Conservation (phyloP, 2,113 vertebrate genomes). For the Tretioscincus oriximinensis region DNA sequence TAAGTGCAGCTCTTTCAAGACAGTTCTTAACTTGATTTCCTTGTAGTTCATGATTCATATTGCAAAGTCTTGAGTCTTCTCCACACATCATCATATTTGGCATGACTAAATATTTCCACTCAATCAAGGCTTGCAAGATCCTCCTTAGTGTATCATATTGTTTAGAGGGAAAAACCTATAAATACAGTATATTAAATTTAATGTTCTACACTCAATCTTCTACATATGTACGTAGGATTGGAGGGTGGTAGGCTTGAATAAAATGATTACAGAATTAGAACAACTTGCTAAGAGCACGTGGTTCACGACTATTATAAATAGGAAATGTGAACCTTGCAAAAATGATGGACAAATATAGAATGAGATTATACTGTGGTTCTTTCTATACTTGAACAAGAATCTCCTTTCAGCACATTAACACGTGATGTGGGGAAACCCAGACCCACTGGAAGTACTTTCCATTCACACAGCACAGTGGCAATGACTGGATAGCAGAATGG, state of each 20-base stretch:
- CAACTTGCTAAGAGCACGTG: background rate
- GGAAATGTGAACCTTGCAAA: background rate
- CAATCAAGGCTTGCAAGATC: background rate
- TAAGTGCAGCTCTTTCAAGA: too few species aligned
- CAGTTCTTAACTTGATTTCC: too few species aligned
- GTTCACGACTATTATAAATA: background rate
- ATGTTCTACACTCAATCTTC: background rate
- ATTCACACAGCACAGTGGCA: too few species aligned
- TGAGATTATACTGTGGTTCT: too few species aligned
- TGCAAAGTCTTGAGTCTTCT: background rate
- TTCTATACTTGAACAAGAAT: too few species aligned
- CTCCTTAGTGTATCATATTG: background rate
- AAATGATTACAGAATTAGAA: constrained; percentile 22
- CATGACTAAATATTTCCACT: background rate
- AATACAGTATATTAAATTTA: background rate
- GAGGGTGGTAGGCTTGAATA: background rate
- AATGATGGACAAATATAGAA: too few species aligned
- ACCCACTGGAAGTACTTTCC: too few species aligned
- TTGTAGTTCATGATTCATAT: background rate
- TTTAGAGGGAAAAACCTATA: background rate
- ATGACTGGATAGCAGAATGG: too few species aligned
- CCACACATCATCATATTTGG: background rate
- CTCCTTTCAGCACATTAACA: too few species aligned
- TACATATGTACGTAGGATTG: background rate
- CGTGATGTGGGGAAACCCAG: too few species aligned